Percentiles rank a stretch among this genome's conserved stretches.
These are phyloP conservation scores for Glyptemys insculpta DNA, from an alignment of 2,797 vertebrate species.

Conservation along the genomic window DNA sequence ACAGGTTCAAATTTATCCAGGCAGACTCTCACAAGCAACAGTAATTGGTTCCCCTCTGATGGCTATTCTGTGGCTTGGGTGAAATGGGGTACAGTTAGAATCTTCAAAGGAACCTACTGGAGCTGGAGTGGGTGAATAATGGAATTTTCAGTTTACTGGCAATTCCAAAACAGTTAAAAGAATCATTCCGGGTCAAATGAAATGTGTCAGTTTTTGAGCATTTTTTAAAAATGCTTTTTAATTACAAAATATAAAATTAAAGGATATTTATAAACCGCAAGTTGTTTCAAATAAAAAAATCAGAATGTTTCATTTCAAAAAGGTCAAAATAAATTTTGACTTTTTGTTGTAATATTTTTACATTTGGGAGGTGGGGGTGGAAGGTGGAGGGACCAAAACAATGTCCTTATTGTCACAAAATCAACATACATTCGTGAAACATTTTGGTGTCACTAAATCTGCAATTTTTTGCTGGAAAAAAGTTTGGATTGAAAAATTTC, in stretches of 20 bases:
- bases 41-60: neutral
- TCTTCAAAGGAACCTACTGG: neutral
- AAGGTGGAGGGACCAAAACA: neutral
- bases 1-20: neutral
- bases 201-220: neutral
- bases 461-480: neutral
- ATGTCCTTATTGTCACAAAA: neutral
- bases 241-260: neutral
- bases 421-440: neutral
- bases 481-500: neutral
- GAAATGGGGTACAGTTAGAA: neutral
- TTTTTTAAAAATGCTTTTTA: neutral
- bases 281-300: neutral
- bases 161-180: neutral
- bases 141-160: neutral
- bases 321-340: neutral
- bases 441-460: neutral
- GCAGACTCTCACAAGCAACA: neutral
- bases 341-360: neutral
- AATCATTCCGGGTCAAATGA: neutral
- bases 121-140: neutral
- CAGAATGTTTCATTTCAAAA: neutral
- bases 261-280: neutral
- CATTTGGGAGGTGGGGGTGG: accelerated
- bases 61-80: neutral